phyloP scores from a whole-genome alignment of 2,113 vertebrate species.

The Lipotes vexillifer region DNA sequence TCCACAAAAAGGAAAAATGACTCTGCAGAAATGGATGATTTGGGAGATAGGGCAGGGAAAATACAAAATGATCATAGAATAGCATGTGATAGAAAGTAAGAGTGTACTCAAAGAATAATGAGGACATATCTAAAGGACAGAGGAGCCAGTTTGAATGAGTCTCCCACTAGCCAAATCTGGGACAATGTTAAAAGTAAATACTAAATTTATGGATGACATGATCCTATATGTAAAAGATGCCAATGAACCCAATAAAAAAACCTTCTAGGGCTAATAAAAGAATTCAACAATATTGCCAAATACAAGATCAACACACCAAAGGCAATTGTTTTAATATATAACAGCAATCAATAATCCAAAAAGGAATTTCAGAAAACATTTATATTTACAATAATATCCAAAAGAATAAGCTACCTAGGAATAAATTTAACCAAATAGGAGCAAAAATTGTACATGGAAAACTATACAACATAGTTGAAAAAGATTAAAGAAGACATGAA shows the following conservation, averaged over 20 bases:
- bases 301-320: neutral
- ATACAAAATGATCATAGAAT: neutral
- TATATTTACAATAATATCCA: neutral
- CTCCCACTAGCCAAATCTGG: neutral
- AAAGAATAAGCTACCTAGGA: neutral
- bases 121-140: neutral
- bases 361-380: neutral
- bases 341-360: neutral
- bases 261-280: neutral
- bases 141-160: neutral
- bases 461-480: neutral
- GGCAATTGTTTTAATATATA: neutral
- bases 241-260: neutral
- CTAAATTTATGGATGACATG: neutral
- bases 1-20: neutral
- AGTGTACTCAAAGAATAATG: neutral
- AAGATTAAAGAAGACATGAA: neutral
- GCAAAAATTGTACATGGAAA: neutral
- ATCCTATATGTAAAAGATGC: neutral
- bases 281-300: neutral
- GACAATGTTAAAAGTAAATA: conserved; percentile 16
- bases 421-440: neutral
- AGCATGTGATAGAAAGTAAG: neutral
- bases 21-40: neutral
- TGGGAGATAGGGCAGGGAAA: neutral